phyloP scores from a whole-genome alignment of 2,888 invertebrate species.

The Drosophila setosimentum region DNA sequence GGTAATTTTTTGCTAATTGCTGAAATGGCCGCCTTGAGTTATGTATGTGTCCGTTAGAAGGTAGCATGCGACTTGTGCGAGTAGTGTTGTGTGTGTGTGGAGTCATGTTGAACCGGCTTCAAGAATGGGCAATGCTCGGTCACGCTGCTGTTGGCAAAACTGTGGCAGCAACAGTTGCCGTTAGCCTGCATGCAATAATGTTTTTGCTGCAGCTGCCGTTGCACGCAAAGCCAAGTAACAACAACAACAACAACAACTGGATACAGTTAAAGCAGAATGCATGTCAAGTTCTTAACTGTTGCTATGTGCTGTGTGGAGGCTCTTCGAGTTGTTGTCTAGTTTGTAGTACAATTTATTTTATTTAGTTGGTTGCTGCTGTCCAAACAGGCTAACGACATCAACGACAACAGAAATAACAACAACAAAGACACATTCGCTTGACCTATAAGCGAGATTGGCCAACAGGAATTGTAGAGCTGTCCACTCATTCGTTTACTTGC shows the following conservation, averaged over 20 bases:
- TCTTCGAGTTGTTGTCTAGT: slow-evolving; percentile 59
- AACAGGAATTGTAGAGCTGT: slow-evolving; percentile 67
- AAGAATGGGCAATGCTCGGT: slow-evolving; percentile 55
- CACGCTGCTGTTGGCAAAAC: slow-evolving; percentile 62
- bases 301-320: slow-evolving; percentile 20
- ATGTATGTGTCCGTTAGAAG: slow-evolving; percentile 74
- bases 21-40: slow-evolving; percentile 78
- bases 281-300: slow-evolving; percentile 65
- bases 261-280: slow-evolving; percentile 57
- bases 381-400: slow-evolving; percentile 42
- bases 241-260: slow-evolving; percentile 36
- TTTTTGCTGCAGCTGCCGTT: slow-evolving; percentile 59
- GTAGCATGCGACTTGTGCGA: slow-evolving; percentile 27
- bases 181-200: slow-evolving; percentile 56
- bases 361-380: slow-evolving; percentile 65
- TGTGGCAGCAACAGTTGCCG: slow-evolving; percentile 75
- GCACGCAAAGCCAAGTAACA: slow-evolving; percentile 59
- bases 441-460: slow-evolving; percentile 78
- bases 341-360: slow-evolving; percentile 74
- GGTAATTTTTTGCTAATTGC: slow-evolving; percentile 68
- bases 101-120: slow-evolving; percentile 70
- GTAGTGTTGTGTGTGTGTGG: slow-evolving; percentile 22
- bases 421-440: slow-evolving; percentile 58
- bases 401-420: slow-evolving; percentile 34
- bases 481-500: slow-evolving; percentile 24